Evolutionary conservation across 2,797 vertebrate genomes (phyloP).

Genomic region (Anguilla marmorata): DNA sequence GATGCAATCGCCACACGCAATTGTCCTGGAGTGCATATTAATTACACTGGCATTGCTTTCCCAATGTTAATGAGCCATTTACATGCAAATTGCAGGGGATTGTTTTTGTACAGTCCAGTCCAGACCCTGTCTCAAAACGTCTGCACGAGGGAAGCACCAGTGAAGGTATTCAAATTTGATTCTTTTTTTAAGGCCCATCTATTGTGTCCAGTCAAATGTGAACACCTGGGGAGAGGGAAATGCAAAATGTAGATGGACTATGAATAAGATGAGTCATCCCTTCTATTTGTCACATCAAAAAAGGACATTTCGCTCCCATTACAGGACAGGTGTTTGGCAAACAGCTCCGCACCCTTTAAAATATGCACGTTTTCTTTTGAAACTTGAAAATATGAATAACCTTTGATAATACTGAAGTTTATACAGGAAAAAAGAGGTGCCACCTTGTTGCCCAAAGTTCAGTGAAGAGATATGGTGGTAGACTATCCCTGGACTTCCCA

Average conservation of each 20-base stretch:
- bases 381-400: neutral
- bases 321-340: neutral
- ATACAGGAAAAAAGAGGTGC: neutral
- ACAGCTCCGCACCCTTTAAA: neutral
- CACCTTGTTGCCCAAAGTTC: neutral
- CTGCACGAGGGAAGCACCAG: slow-evolving; percentile 14
- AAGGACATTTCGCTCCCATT: neutral
- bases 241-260: neutral
- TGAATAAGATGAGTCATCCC: neutral
- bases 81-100: slow-evolving; percentile 36
- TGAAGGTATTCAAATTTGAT: slow-evolving; percentile 38
- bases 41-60: slow-evolving; percentile 20
- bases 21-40: slow-evolving; percentile 32
- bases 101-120: slow-evolving; percentile 4
- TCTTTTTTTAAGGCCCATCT: neutral
- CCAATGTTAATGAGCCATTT: slow-evolving; percentile 41
- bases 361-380: neutral
- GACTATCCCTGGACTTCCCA: neutral
- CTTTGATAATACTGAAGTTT: neutral
- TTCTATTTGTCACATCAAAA: neutral
- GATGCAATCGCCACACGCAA: slow-evolving; percentile 31
- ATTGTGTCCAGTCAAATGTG: slow-evolving; percentile 3
- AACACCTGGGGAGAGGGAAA: neutral
- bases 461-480: neutral
- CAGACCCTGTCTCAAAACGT: neutral